Percentiles rank a stretch among this genome's conserved stretches.
These are phyloP conservation scores for Neodiprion fabricii DNA, from an alignment of 1,140 invertebrate genomes.

Conservation along the genomic window DNA sequence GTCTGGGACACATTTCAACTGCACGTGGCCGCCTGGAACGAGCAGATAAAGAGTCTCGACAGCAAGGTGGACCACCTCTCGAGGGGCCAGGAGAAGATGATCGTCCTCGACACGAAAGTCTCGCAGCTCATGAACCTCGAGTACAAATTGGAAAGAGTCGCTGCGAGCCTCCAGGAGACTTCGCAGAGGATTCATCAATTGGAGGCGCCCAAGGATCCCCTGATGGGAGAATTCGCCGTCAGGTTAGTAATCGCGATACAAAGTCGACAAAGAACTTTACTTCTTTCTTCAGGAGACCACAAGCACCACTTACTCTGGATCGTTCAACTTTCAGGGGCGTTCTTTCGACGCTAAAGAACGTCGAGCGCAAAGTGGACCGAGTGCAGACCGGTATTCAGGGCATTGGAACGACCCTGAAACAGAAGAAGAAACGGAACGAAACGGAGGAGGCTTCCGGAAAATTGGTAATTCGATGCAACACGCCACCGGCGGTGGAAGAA, in stretches of 20 bases:
- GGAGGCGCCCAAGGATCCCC: conserved; percentile 24
- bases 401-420: conserved; percentile 17
- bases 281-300: background rate
- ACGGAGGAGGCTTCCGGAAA: conserved; percentile 20
- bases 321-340: conserved; percentile 38
- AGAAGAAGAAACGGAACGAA: conserved; percentile 20
- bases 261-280: conserved; percentile 13
- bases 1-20: conserved; percentile 61
- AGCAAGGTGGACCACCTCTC: conserved; percentile 49
- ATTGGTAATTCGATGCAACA: conserved; percentile 37
- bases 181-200: conserved; percentile 10
- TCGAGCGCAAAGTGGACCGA: conserved; percentile 49
- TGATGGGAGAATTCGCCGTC: conserved; percentile 41
- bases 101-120: conserved; percentile 45
- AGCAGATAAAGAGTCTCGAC: conserved; percentile 59
- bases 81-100: conserved; percentile 52
- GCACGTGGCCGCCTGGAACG: conserved; percentile 59
- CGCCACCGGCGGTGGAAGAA: conserved; percentile 39
- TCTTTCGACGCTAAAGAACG: conserved; percentile 46
- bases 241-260: background rate
- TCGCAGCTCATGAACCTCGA: conserved; percentile 40
- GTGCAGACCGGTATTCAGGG: conserved; percentile 18
- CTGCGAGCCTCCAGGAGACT: conserved; percentile 35
- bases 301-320: no score
- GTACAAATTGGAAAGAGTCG: conserved; percentile 44